These are phyloP conservation scores for Aspidiotus rigidus DNA, from an alignment of 2,888 invertebrate species.

Conservation along the genomic window DNA sequence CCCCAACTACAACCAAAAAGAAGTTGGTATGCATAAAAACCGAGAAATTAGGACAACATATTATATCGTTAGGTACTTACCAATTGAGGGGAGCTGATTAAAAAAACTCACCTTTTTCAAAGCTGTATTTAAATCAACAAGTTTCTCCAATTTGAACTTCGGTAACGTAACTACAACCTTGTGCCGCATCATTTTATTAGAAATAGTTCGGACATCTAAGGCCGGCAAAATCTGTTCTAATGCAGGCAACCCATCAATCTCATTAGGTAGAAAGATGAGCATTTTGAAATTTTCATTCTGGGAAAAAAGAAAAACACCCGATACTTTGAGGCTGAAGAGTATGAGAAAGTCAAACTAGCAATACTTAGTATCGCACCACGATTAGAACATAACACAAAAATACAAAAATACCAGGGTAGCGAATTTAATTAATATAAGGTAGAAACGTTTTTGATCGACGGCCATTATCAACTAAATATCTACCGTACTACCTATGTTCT, in stretches of 20 bases:
- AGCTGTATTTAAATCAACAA: neutral
- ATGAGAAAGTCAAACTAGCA: too few relatives aligned
- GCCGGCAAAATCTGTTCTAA: neutral
- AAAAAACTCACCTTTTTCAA: neutral
- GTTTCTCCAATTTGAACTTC: neutral
- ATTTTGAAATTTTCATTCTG: neutral
- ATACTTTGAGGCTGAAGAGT: neutral
- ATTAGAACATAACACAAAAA: too few relatives aligned
- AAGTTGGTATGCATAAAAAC: neutral
- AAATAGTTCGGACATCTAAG: neutral
- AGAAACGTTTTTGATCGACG: too few relatives aligned
- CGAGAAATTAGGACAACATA: too few relatives aligned
- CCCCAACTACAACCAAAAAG: constrained; percentile 10
- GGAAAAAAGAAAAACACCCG: too few relatives aligned
- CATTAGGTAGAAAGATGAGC: neutral
- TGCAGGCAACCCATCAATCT: neutral
- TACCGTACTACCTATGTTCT: too few relatives aligned
- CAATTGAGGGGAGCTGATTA: neutral
- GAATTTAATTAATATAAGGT: too few relatives aligned
- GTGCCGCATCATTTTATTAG: neutral
- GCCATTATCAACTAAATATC: too few relatives aligned
- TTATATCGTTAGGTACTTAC: neutral
- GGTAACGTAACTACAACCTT: neutral
- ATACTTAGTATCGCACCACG: too few relatives aligned
- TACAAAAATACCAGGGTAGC: too few relatives aligned